Percentiles rank a stretch among this genome's conserved stretches.
Conservation (phyloP, 1,140 invertebrate genomes). For the Armadillidium nasatum region DNA sequence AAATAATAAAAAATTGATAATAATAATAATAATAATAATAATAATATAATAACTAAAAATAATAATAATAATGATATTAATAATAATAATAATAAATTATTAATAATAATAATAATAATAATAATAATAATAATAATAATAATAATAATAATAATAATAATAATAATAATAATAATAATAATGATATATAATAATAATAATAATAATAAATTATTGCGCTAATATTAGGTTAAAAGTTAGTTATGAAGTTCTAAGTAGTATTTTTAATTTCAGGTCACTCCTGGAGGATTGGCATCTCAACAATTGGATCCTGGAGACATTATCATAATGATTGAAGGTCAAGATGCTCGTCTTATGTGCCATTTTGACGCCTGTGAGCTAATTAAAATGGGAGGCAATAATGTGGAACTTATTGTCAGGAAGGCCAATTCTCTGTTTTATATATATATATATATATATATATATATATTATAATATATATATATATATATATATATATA, state of each 20-base stretch:
- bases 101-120: too few species aligned
- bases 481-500: not conserved
- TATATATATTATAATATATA: not conserved
- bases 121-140: slow-evolving; percentile 16
- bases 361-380: slow-evolving; percentile 45
- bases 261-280: slow-evolving; percentile 41
- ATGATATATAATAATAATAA: not conserved
- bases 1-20: not conserved
- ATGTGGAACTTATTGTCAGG: slow-evolving; percentile 45
- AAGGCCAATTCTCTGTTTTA: slow-evolving; percentile 36
- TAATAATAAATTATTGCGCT: not conserved
- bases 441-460: not conserved
- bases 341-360: slow-evolving; percentile 42
- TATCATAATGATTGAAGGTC: slow-evolving; percentile 45
- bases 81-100: too few species aligned
- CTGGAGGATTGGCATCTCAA: slow-evolving; percentile 44
- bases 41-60: too few species aligned
- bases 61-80: too few species aligned
- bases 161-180: too few species aligned
- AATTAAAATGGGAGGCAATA: slow-evolving; percentile 44
- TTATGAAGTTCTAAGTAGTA: not conserved
- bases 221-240: not conserved
- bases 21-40: too few species aligned
- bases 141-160: not conserved
- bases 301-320: slow-evolving; percentile 45